Evolutionary conservation across 64 coral and sea anemone species (phyloP).

Genomic region (Dendrophyllia cribrosa): DNA sequence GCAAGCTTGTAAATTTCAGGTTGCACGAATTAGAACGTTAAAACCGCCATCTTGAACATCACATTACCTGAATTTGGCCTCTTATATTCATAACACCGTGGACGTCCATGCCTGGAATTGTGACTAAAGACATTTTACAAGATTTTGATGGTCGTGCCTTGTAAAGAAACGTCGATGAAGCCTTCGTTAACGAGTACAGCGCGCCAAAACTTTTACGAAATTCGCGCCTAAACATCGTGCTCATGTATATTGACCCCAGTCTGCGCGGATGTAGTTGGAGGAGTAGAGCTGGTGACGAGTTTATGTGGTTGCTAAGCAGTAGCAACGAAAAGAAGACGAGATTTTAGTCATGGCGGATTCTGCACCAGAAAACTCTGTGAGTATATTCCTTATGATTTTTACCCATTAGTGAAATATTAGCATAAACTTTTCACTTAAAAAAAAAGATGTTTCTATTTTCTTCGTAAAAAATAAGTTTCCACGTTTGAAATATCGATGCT

Average conservation of each 20-base stretch:
- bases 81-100: conserved; percentile 54
- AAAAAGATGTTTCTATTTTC: neutral
- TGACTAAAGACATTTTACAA: conserved; percentile 93
- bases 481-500: too few relatives aligned
- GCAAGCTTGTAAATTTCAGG: neutral
- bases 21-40: neutral
- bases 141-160: conserved; percentile 21
- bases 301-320: conserved; percentile 37
- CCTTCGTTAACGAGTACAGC: conserved; percentile 10
- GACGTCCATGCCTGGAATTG: conserved; percentile 78
- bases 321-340: neutral
- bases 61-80: conserved; percentile 93
- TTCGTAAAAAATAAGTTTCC: neutral
- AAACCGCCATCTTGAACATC: neutral
- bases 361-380: conserved; percentile 3
- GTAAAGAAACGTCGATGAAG: conserved; percentile 11
- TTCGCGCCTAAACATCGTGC: conserved; percentile 88
- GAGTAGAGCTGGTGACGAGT: conserved; percentile 7
- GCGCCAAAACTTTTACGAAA: conserved; percentile 89
- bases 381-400: neutral
- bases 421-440: neutral
- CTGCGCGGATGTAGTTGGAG: neutral
- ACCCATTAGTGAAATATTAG: neutral
- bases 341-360: conserved; percentile 14
- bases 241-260: conserved; percentile 33